Percentiles rank a stretch among this genome's conserved stretches.
phyloP scores from a whole-genome alignment of 2,888 invertebrate genomes.

The Falcaria lacertinaria region DNA sequence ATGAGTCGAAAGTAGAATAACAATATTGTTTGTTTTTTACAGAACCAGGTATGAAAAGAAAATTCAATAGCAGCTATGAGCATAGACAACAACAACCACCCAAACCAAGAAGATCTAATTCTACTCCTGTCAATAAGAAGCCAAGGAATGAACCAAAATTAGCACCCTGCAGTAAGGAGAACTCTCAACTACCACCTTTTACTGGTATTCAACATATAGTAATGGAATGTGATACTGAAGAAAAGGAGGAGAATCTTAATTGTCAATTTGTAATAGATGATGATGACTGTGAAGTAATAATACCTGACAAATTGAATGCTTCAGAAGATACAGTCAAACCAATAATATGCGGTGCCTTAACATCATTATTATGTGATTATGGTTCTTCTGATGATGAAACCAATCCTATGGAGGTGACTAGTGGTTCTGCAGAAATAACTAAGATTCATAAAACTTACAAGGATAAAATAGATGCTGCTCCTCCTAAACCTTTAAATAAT shows the following conservation, averaged over 20 bases:
- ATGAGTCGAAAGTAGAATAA: not conserved
- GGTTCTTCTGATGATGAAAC: conserved; percentile 69
- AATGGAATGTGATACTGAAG: conserved; percentile 33
- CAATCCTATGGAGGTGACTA: conserved; percentile 9
- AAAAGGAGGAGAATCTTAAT: conserved; percentile 16
- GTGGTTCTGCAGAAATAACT: conserved; percentile 1
- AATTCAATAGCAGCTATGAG: conserved; percentile 10
- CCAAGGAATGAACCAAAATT: conserved; percentile 26
- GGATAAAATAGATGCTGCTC: conserved; percentile 20
- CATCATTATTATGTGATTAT: conserved; percentile 79
- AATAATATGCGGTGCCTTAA: conserved; percentile 74
- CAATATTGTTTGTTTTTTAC: conserved; percentile 5
- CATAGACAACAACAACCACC: conserved; percentile 16
- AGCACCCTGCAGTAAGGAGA: conserved; percentile 29
- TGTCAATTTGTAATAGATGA: conserved; percentile 53
- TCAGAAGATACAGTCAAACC: conserved; percentile 23
- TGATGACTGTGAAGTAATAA: conserved; percentile 36
- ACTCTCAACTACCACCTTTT: conserved; percentile 65
- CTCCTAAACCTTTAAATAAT: not conserved
- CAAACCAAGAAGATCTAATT: conserved; percentile 4
- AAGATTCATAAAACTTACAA: conserved; percentile 2
- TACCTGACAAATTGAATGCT: conserved; percentile 8
- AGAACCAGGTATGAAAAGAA: conserved; percentile 21
- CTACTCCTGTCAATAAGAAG: conserved; percentile 8
- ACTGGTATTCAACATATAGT: conserved; percentile 62